phyloP scores from a whole-genome alignment of 2,113 vertebrate species.

The Cynopterus brachyotis region DNA sequence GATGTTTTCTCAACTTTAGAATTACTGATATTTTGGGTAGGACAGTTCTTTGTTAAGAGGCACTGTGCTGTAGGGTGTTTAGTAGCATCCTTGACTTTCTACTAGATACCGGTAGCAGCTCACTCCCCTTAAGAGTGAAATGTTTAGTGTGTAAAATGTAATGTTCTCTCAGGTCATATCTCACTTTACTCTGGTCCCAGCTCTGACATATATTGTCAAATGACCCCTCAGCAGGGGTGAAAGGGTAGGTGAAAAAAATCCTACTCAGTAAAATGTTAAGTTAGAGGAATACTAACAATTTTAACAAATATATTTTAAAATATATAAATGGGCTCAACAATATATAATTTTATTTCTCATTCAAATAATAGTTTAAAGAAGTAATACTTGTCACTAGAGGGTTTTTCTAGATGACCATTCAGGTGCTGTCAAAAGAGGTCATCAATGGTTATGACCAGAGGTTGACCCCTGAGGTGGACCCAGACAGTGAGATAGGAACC shows the following conservation, averaged over 20 bases:
- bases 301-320: not conserved
- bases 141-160: not conserved
- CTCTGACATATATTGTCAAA: not conserved
- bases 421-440: not conserved
- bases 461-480: not conserved
- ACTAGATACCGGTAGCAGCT: not conserved
- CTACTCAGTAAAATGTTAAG: not conserved
- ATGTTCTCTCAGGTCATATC: rapidly evolving
- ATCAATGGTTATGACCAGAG: not conserved
- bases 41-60: not conserved
- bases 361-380: not conserved
- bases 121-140: not conserved
- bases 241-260: not conserved
- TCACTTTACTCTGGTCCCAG: not conserved
- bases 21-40: not conserved
- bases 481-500: not conserved
- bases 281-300: not conserved
- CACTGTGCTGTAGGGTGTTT: not conserved
- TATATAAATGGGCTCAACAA: not conserved
- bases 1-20: not conserved
- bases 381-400: not conserved
- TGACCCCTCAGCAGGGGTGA: not conserved
- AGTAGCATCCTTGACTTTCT: not conserved
- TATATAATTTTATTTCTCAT: not conserved
- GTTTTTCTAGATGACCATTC: not conserved